These are phyloP conservation scores for Bagarius yarrelli DNA, from an alignment of 2,113 vertebrate genomes.

Conservation along the genomic window DNA sequence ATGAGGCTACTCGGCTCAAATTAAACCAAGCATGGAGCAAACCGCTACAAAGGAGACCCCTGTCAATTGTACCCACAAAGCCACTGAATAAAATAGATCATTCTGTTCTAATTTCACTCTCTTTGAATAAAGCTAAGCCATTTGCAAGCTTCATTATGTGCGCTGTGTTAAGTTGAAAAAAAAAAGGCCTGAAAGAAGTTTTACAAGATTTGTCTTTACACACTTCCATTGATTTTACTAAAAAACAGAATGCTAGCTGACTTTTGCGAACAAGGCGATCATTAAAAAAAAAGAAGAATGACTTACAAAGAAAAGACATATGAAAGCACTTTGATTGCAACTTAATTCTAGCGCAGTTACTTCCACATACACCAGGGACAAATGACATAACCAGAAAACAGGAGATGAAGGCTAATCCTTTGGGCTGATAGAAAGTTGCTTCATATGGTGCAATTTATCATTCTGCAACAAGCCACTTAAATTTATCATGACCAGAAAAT, in stretches of 20 bases:
- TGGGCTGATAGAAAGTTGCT: conserved; percentile 44
- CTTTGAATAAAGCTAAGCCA: not conserved
- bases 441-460: conserved; percentile 41
- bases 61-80: conserved; percentile 7
- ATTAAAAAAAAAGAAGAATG: conserved; percentile 4
- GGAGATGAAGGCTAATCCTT: conserved; percentile 45
- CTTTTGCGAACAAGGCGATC: conserved; percentile 1
- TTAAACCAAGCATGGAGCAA: conserved; percentile 31
- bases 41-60: conserved; percentile 31
- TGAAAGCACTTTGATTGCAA: conserved; percentile 49
- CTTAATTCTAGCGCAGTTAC: conserved; percentile 45
- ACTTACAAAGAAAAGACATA: conserved; percentile 41
- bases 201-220: conserved; percentile 11
- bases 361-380: conserved; percentile 42
- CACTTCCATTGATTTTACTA: not conserved
- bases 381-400: conserved; percentile 50
- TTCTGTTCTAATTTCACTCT: conserved; percentile 16
- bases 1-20: conserved; percentile 54
- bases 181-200: not conserved
- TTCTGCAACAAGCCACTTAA: conserved; percentile 33
- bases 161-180: not conserved
- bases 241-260: not conserved
- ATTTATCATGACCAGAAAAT: conserved; percentile 43
- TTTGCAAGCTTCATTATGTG: conserved; percentile 9
- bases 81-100: conserved; percentile 25